Evolutionary conservation across 2,113 vertebrate species (phyloP).

Genomic region (Danionella cerebrum): DNA sequence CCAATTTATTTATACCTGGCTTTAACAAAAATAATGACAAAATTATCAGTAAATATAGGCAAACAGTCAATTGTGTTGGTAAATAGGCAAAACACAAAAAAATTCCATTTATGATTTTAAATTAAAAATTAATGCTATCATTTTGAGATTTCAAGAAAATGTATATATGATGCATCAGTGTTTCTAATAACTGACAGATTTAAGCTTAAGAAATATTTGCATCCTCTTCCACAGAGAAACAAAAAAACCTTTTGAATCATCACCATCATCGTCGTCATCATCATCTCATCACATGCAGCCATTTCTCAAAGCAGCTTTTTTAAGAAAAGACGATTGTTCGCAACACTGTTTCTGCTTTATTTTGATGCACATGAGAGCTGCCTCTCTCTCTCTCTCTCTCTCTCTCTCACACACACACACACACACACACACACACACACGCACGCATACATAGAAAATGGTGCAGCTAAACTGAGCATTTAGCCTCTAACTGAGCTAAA

Average conservation of each 20-base stretch:
- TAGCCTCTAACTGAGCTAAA: slow-evolving; percentile 43
- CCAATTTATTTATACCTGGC: too few species aligned
- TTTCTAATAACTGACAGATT: too few species aligned
- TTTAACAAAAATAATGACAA: too few species aligned
- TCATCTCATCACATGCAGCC: slow-evolving; percentile 29
- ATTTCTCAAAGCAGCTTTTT: slow-evolving; percentile 17
- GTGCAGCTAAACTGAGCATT: slow-evolving; percentile 45
- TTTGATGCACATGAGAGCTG: slow-evolving; percentile 22
- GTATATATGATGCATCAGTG: too few species aligned
- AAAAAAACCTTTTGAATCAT: slow-evolving; percentile 15
- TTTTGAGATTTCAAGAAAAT: too few species aligned
- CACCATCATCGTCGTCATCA: slow-evolving; percentile 19
- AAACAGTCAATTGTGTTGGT: too few species aligned
- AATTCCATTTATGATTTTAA: too few species aligned
- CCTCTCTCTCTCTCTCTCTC: too few species aligned
- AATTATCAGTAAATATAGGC: too few species aligned
- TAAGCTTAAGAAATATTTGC: not conserved
- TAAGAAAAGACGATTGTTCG: slow-evolving; percentile 9
- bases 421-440: slow-evolving; percentile 16
- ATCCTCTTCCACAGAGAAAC: not conserved
- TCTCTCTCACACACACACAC: slow-evolving; percentile 12
- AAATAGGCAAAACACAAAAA: too few species aligned
- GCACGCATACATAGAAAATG: slow-evolving; percentile 16
- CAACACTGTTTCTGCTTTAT: slow-evolving; percentile 5
- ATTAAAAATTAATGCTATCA: too few species aligned